Conservation (phyloP, 2,797 vertebrate species). For the Epinephelus coioides region DNA sequence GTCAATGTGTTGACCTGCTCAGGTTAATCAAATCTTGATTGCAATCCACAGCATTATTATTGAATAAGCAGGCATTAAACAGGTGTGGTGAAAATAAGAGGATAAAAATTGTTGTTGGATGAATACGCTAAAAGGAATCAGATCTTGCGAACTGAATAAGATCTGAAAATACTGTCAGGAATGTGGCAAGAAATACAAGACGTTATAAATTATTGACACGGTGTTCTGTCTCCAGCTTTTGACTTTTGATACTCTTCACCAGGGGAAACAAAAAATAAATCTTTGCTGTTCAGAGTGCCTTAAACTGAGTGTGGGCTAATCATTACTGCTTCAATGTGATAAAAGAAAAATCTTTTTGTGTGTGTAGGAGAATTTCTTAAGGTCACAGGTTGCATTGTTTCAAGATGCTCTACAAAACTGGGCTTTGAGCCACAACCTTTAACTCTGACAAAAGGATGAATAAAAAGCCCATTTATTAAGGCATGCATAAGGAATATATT, state of each 20-base stretch:
- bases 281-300: not conserved
- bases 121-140: conserved; percentile 1
- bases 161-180: not conserved
- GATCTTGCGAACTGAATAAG: not conserved
- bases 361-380: too few relatives aligned
- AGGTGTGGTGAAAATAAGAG: conserved; percentile 14
- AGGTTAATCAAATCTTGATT: conserved; percentile 49
- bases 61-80: conserved; percentile 34
- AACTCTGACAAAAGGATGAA: not conserved
- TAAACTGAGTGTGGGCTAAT: not conserved
- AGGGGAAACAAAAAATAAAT: not conserved
- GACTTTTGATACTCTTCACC: not conserved
- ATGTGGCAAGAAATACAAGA: too few relatives aligned
- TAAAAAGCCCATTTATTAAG: not conserved
- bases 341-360: not conserved
- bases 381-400: not conserved
- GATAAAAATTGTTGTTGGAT: not conserved
- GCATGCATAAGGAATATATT: not conserved
- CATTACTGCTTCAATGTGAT: not conserved
- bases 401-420: not conserved
- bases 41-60: conserved; percentile 26
- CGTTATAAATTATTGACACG: not conserved
- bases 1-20: not conserved
- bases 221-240: not conserved
- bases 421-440: not conserved